A percentile compares a stretch with the other conserved stretches of the same genome.
Evolutionary conservation across 1,140 invertebrate genomes (phyloP).

Genomic region (Himalopsyche phryganea): DNA sequence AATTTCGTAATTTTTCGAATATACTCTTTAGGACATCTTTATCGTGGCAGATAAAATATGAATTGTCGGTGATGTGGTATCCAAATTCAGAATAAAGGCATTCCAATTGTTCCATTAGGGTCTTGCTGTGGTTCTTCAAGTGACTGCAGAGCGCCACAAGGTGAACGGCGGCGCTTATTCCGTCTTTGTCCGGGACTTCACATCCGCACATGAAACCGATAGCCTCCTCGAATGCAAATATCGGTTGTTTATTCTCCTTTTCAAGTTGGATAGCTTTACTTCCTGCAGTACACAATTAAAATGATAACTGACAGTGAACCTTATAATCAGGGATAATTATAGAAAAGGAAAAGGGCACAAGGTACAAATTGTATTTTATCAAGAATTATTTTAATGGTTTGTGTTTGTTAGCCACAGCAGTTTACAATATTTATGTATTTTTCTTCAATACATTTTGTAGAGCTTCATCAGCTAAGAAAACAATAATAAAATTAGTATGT

Average conservation of each 20-base stretch:
- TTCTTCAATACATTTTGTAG: too few species aligned
- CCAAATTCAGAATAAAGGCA: slow-evolving; percentile 84
- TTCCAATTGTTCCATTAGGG: slow-evolving; percentile 72
- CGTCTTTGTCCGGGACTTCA: slow-evolving; percentile 92
- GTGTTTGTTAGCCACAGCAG: too few species aligned
- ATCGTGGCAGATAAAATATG: slow-evolving; percentile 86
- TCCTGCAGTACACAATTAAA: slow-evolving; percentile 40
- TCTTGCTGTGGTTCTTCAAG: slow-evolving; percentile 63
- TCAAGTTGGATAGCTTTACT: slow-evolving; percentile 78
- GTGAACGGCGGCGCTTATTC: slow-evolving; percentile 80
- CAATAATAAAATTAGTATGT: too few species aligned
- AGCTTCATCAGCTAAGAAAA: too few species aligned
- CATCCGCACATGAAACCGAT: slow-evolving; percentile 94
- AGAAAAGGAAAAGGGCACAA: too few species aligned
- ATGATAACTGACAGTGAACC: too few species aligned
- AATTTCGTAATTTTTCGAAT: slow-evolving; percentile 82
- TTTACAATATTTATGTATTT: too few species aligned
- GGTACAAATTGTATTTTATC: too few species aligned
- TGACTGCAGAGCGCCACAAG: slow-evolving; percentile 76
- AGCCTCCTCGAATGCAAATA: slow-evolving; percentile 95
- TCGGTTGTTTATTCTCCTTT: slow-evolving; percentile 65
- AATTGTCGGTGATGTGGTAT: slow-evolving; percentile 79
- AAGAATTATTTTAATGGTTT: too few species aligned
- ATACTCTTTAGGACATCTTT: slow-evolving; percentile 67
- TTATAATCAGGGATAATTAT: too few species aligned